phyloP scores from a whole-genome alignment of 1,140 invertebrate species.

The Hylaeus volcanicus region DNA sequence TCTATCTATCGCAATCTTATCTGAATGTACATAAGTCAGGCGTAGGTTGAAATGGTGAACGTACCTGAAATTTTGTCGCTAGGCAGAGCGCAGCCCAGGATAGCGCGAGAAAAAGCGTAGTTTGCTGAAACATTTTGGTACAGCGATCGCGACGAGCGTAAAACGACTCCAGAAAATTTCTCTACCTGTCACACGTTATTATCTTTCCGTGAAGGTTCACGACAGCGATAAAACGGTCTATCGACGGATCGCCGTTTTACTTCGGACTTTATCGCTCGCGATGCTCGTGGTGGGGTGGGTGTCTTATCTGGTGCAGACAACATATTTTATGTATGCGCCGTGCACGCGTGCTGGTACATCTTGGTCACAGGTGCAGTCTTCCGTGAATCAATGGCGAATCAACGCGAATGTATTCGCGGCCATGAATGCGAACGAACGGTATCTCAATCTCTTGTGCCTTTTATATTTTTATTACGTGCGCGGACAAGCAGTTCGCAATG shows the following conservation, averaged over 20 bases:
- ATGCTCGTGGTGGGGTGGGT: not conserved
- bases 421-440: not conserved
- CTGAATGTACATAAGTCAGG: too few species aligned
- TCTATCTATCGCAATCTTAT: too few species aligned
- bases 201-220: constrained; percentile 8
- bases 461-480: not conserved
- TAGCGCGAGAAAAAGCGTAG: constrained; percentile 9
- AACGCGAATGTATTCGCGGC: not conserved
- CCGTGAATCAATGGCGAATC: not conserved
- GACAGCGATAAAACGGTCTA: constrained; percentile 46
- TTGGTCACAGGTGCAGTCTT: not conserved
- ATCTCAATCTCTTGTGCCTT: not conserved
- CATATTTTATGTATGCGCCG: not conserved
- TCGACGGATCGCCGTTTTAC: constrained; percentile 33
- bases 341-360: not conserved
- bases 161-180: constrained; percentile 9
- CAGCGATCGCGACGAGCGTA: constrained; percentile 10
- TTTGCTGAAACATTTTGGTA: constrained; percentile 44
- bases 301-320: constrained; percentile 42
- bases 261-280: constrained; percentile 37
- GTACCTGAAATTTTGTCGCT: constrained; percentile 14
- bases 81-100: not conserved
- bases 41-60: not conserved
- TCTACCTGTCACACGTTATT: constrained; percentile 27
- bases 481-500: too few species aligned